Percentiles rank a stretch among this genome's conserved stretches.
These are phyloP conservation scores for Loxodonta africana DNA, from an alignment of 2,113 vertebrate species.

Conservation along the genomic window DNA sequence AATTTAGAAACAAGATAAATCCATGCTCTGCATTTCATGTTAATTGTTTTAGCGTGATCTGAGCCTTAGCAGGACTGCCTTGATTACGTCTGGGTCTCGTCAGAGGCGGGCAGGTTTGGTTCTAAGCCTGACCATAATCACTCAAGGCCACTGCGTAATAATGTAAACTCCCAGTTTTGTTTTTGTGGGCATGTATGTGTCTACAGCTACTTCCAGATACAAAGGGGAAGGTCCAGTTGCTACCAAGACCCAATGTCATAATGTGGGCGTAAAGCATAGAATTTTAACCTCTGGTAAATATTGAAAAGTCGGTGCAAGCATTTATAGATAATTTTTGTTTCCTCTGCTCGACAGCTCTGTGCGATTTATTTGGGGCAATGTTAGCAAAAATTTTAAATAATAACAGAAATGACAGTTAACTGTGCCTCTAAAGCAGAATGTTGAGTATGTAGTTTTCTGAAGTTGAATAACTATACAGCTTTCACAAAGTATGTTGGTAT, in stretches of 20 bases:
- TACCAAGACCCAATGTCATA: conserved; percentile 1
- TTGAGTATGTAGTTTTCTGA: conserved; percentile 44
- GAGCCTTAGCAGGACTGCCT: not conserved
- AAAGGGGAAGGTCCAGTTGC: not conserved
- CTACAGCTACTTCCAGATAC: not conserved
- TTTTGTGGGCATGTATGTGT: not conserved
- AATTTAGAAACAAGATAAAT: conserved; percentile 54
- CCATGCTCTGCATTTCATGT: conserved; percentile 13
- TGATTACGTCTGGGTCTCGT: not conserved
- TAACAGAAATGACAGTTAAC: conserved; percentile 42
- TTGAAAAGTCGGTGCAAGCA: conserved; percentile 31
- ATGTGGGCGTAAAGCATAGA: conserved; percentile 42
- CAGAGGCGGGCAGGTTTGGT: conserved; percentile 36
- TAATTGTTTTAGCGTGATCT: conserved; percentile 54
- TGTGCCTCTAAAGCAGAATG: conserved; percentile 52
- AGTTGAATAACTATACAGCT: conserved; percentile 57
- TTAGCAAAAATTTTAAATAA: conserved; percentile 69
- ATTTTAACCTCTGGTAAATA: conserved; percentile 50
- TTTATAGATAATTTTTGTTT: conserved; percentile 63
- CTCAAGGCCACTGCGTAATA: not conserved
- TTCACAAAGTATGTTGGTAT: conserved; percentile 36
- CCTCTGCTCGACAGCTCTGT: not conserved
- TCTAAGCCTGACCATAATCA: not conserved
- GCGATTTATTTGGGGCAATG: conserved; percentile 47
- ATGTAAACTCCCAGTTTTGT: conserved; percentile 31